Conservation (phyloP, 2,888 invertebrate species). For the Chaitophorus viminalis region DNA sequence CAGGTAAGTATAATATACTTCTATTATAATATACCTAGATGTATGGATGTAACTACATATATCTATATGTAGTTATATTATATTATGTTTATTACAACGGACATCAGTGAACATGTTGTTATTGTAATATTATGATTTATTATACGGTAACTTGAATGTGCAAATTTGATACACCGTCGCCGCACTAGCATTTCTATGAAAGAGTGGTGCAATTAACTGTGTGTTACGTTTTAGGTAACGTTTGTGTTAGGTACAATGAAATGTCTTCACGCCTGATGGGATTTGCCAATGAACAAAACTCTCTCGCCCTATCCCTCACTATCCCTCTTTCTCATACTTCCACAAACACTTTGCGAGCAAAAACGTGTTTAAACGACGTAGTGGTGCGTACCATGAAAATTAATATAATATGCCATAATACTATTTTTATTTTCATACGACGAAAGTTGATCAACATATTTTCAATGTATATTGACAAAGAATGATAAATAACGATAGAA, state of each 20-base stretch:
- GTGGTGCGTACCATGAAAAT: background rate
- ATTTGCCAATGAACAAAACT: constrained; percentile 18
- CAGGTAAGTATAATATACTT: background rate
- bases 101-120: background rate
- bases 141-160: constrained; percentile 8
- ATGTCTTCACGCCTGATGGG: constrained; percentile 23
- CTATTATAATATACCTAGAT: too few species aligned
- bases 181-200: background rate
- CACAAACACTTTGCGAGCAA: background rate
- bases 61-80: background rate
- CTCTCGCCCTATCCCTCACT: background rate
- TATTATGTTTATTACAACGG: background rate
- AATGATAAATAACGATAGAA: too few species aligned
- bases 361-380: background rate
- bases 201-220: constrained; percentile 20
- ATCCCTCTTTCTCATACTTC: background rate
- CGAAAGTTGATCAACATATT: background rate
- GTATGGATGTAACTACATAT: too few species aligned
- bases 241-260: constrained; percentile 21
- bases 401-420: background rate
- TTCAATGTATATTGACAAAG: too few species aligned
- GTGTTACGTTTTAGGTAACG: too few species aligned
- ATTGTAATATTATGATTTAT: constrained; percentile 21
- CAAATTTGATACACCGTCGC: background rate
- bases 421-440: background rate